Evolutionary conservation across 2,797 vertebrate species (phyloP), one percentile per base, ranked within the genome.

Genomic region (Balearica regulorum): DNA sequence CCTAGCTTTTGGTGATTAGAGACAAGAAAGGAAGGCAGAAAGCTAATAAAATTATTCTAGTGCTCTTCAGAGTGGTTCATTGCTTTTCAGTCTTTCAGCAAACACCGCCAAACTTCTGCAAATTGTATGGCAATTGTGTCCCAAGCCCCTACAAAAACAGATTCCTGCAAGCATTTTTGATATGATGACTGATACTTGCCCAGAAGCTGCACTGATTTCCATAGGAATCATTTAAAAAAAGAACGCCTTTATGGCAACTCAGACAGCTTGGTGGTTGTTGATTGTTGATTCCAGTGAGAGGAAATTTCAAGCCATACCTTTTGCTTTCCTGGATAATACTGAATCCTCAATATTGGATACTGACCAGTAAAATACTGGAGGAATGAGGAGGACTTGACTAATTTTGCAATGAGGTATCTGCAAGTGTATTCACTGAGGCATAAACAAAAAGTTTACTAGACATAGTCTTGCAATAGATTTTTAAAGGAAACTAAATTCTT

Each of bases 171-270:
- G 37, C 41, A 12, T 61, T 46, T 89, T 53, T 78, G 57, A 41
- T 81, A 7, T 46, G 16, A 1, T 54, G 65, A 82, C 46, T 90
- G 91, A 73, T 18, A 16, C 26, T 87, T 61, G 49, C 54, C 64
- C 17, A 46, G 62, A 66, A 96, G 61, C 82, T 83, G 49, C 61
- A 25, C 53, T 89, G 43, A 82, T 97, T 96, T 96, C 93, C 64
- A 21, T 90, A 91, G 84, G 66, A 93, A 93, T 83, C 39, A 37
- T 39, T 53, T 28, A 53, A 53, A 53, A 26, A 93, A 95, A 83
- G 41, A 35, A 60, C 58, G 33, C 6, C 62, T 60, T 43, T 79
- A 85, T 84, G 58, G 16, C 62, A 44, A 5, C 0, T 72, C 49
- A 65, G 88, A 66, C 61, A 76, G 33, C 26, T 55, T 37, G 24